Conservation (phyloP, 2,797 vertebrate genomes). For the Falco cherrug region DNA sequence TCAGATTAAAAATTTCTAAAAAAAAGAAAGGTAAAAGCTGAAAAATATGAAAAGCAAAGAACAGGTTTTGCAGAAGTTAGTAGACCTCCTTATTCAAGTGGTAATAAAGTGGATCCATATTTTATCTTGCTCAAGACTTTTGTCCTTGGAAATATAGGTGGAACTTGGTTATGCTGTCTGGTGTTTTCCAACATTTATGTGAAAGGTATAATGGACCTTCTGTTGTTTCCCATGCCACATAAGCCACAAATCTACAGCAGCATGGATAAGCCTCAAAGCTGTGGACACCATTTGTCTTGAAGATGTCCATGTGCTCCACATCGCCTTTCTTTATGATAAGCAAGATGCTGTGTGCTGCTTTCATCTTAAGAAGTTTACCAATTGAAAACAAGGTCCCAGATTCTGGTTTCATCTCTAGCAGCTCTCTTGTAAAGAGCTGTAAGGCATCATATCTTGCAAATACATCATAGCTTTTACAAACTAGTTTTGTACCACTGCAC, state of each 20-base stretch:
- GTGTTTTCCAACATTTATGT: neutral
- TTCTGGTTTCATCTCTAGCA: neutral
- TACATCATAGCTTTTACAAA: neutral
- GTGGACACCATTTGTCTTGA: neutral
- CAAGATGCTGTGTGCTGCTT: neutral
- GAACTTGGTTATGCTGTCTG: neutral
- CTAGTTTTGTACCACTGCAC: neutral
- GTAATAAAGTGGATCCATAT: neutral
- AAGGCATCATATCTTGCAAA: neutral
- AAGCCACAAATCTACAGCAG: neutral
- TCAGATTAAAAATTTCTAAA: neutral
- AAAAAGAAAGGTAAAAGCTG: neutral
- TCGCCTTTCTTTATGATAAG: neutral
- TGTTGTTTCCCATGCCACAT: neutral
- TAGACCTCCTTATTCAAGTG: neutral
- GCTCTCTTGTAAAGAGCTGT: neutral
- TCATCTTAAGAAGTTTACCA: neutral
- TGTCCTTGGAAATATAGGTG: neutral
- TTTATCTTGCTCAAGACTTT: neutral
- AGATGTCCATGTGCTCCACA: neutral
- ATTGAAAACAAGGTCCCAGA: neutral
- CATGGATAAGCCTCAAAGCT: neutral
- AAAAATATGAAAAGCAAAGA: neutral
- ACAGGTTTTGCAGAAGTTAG: neutral
- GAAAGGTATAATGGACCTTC: neutral